phyloP scores from a whole-genome alignment of 2,888 invertebrate genomes.

The Neelides folsomi region DNA sequence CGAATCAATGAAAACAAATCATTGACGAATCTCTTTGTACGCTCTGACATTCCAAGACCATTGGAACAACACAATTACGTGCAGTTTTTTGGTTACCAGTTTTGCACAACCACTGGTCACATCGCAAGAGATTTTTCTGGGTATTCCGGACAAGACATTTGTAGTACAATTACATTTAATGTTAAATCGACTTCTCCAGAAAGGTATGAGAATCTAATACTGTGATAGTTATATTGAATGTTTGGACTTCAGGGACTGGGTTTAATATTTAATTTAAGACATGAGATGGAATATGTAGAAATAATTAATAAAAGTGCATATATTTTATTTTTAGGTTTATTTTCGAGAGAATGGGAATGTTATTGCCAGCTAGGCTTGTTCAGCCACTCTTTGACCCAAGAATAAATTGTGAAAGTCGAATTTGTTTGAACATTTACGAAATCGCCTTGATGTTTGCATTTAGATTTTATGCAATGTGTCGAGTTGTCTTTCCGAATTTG shows the following conservation, averaged over 20 bases:
- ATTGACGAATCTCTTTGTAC: slow-evolving; percentile 11
- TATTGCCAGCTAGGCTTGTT: slow-evolving; percentile 15
- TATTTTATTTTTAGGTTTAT: slow-evolving; percentile 15
- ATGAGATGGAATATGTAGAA: too few species aligned
- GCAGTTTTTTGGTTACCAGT: slow-evolving; percentile 24
- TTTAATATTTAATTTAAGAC: too few species aligned
- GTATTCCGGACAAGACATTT: slow-evolving; percentile 19
- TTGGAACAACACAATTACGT: slow-evolving; percentile 8
- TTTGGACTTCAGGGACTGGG: too few species aligned
- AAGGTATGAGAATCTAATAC: slow-evolving; percentile 8
- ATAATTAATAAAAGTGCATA: too few species aligned
- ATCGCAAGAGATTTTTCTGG: slow-evolving; percentile 17
- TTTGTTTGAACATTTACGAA: slow-evolving; percentile 17
- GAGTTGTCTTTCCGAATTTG: slow-evolving; percentile 16
- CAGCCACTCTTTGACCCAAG: slow-evolving; percentile 15
- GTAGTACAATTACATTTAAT: slow-evolving; percentile 14
- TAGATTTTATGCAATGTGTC: slow-evolving; percentile 25
- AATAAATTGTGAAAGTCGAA: slow-evolving; percentile 19
- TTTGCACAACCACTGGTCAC: slow-evolving; percentile 22
- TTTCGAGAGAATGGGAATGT: slow-evolving; percentile 8
- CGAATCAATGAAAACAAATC: slow-evolving; percentile 15
- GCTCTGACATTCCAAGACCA: background rate
- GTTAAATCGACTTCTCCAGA: slow-evolving; percentile 9
- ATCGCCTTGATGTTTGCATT: slow-evolving; percentile 17
- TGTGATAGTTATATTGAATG: too few species aligned